A percentile compares a stretch with the other conserved stretches of the same genome.
Conservation (phyloP, 2,888 invertebrate genomes). For the Drosophila helvetica region DNA sequence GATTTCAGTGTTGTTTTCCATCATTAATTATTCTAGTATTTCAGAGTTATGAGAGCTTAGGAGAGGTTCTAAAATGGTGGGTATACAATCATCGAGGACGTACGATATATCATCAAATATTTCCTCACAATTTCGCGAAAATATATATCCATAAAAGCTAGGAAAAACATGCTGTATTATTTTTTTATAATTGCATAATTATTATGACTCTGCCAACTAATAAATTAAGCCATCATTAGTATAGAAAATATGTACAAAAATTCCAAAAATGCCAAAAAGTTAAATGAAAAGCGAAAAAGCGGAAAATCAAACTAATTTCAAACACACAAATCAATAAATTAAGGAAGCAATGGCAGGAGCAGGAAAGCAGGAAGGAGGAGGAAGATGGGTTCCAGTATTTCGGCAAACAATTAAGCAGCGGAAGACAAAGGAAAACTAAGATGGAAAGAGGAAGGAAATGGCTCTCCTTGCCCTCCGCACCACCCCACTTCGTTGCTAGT, state of each 20-base stretch:
- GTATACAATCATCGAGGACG: neutral
- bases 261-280: neutral
- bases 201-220: neutral
- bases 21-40: too few species aligned
- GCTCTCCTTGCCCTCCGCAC: neutral
- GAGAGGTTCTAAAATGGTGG: neutral
- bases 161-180: too few species aligned
- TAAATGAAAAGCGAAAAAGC: neutral
- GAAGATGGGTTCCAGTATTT: neutral
- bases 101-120: too few species aligned
- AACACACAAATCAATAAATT: neutral
- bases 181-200: neutral
- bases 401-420: slow-evolving; percentile 61
- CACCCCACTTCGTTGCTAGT: neutral
- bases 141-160: too few species aligned
- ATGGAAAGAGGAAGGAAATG: neutral
- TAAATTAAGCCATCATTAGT: neutral
- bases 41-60: too few species aligned
- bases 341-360: neutral
- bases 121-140: too few species aligned
- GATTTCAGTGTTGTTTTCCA: neutral
- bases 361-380: neutral
- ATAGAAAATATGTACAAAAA: neutral
- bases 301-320: neutral
- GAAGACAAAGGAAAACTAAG: slow-evolving; percentile 47